phyloP scores from a whole-genome alignment of 2,888 invertebrate species.

The Diplolepis rosae region DNA sequence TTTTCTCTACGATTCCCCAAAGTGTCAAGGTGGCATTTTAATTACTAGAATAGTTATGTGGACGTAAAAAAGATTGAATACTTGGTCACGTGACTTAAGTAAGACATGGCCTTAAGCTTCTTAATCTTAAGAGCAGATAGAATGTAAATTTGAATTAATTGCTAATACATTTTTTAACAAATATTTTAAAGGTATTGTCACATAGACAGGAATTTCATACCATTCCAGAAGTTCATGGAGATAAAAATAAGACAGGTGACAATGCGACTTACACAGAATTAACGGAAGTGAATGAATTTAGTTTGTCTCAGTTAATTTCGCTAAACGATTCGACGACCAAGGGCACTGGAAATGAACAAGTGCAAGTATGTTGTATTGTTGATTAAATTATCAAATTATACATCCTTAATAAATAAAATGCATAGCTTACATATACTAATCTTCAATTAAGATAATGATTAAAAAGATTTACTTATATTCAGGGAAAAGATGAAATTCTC shows the following conservation, averaged over 20 bases:
- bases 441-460: too few relatives aligned
- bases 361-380: background rate
- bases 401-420: too few relatives aligned
- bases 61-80: too few relatives aligned
- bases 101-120: too few relatives aligned
- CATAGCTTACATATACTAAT: too few relatives aligned
- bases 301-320: constrained; percentile 39
- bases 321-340: constrained; percentile 33
- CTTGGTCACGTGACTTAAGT: too few relatives aligned
- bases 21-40: too few relatives aligned
- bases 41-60: too few relatives aligned
- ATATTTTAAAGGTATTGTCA: constrained; percentile 51
- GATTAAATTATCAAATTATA: background rate
- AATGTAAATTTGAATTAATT: background rate
- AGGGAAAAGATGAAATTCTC: background rate
- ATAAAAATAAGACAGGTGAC: constrained; percentile 17
- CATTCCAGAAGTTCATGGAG: constrained; percentile 44
- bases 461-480: background rate
- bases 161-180: background rate
- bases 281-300: constrained; percentile 42
- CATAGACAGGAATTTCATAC: constrained; percentile 55
- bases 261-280: constrained; percentile 38
- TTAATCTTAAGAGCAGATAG: too few relatives aligned
- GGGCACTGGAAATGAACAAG: background rate
- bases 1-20: too few relatives aligned